A percentile compares a stretch with the other conserved stretches of the same genome.
phyloP scores from a whole-genome alignment of 2,888 invertebrate genomes.

The Spodoptera exigua region DNA sequence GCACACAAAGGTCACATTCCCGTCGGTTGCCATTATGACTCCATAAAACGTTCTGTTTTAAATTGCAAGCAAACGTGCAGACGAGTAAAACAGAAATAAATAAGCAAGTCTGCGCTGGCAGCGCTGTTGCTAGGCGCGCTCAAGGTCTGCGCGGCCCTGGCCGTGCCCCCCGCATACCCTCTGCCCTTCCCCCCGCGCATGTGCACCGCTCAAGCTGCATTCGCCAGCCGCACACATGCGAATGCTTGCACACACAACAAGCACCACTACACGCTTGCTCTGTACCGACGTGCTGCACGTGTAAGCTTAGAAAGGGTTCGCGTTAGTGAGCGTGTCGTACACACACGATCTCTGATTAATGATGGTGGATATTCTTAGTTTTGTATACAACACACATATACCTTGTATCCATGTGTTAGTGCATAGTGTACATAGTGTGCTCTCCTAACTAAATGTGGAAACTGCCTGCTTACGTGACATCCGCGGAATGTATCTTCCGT shows the following conservation, averaged over 20 bases:
- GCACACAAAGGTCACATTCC: constrained; percentile 67
- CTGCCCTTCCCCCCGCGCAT: constrained; percentile 69
- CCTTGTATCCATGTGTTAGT: constrained; percentile 52
- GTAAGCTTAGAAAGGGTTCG: constrained; percentile 63
- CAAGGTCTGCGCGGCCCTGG: constrained; percentile 85
- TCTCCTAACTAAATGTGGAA: constrained; percentile 74
- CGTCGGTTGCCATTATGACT: constrained; percentile 69
- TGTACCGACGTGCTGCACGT: constrained; percentile 54
- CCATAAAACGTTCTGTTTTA: constrained; percentile 80
- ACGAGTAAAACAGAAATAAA: constrained; percentile 85
- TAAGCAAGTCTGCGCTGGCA: constrained; percentile 71
- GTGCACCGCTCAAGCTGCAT: constrained; percentile 79
- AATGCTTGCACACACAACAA: constrained; percentile 48
- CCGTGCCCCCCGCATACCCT: constrained; percentile 70
- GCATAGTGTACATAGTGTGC: constrained; percentile 55
- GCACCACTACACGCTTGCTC: constrained; percentile 31
- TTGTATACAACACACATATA: constrained; percentile 54
- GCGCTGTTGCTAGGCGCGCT: constrained; percentile 85
- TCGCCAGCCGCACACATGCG: constrained; percentile 62
- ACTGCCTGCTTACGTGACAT: constrained; percentile 73
- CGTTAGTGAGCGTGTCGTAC: constrained; percentile 62
- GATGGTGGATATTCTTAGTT: constrained; percentile 66
- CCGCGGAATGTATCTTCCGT: constrained; percentile 62
- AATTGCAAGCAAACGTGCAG: constrained; percentile 81
- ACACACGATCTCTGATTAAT: constrained; percentile 67